Conservation (phyloP, 2,888 invertebrate genomes). For the Microdon myrmicae region DNA sequence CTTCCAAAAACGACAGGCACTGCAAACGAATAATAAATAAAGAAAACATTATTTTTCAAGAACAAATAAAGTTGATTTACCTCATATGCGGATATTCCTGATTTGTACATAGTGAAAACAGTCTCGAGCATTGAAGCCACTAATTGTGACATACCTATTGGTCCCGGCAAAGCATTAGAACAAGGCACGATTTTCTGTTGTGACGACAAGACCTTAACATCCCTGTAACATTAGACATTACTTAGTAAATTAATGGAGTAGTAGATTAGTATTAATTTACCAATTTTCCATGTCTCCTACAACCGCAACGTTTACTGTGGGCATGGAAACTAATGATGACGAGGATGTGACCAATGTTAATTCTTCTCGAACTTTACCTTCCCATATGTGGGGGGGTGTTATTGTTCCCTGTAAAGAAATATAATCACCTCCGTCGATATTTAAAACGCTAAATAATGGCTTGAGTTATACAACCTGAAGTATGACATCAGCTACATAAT, state of each 20-base stretch:
- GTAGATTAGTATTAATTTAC: slow-evolving; percentile 68
- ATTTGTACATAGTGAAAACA: slow-evolving; percentile 79
- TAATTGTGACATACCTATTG: slow-evolving; percentile 81
- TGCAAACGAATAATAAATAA: slow-evolving; percentile 62
- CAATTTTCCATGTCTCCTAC: slow-evolving; percentile 84
- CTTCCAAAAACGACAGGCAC: slow-evolving; percentile 82
- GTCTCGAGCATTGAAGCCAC: slow-evolving; percentile 87
- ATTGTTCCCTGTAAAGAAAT: slow-evolving; percentile 68
- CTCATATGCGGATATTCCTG: slow-evolving; percentile 81
- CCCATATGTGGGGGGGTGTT: slow-evolving; percentile 71
- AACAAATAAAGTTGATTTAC: slow-evolving; percentile 68
- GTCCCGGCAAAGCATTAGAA: slow-evolving; percentile 67
- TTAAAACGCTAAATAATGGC: background rate
- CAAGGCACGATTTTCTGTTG: slow-evolving; percentile 68
- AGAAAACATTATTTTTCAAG: background rate
- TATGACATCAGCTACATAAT: slow-evolving; percentile 80
- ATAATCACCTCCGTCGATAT: slow-evolving; percentile 17
- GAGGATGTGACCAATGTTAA: slow-evolving; percentile 69
- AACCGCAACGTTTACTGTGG: slow-evolving; percentile 83
- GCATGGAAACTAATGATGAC: slow-evolving; percentile 74
- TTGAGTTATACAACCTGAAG: slow-evolving; percentile 72
- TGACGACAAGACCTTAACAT: slow-evolving; percentile 69
- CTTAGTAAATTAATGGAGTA: background rate
- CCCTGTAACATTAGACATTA: slow-evolving; percentile 63
- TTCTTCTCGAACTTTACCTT: slow-evolving; percentile 69